Base-by-base conservation (phyloP, 1,140 invertebrate species). In the Amphibalanus amphitrite region DNA sequence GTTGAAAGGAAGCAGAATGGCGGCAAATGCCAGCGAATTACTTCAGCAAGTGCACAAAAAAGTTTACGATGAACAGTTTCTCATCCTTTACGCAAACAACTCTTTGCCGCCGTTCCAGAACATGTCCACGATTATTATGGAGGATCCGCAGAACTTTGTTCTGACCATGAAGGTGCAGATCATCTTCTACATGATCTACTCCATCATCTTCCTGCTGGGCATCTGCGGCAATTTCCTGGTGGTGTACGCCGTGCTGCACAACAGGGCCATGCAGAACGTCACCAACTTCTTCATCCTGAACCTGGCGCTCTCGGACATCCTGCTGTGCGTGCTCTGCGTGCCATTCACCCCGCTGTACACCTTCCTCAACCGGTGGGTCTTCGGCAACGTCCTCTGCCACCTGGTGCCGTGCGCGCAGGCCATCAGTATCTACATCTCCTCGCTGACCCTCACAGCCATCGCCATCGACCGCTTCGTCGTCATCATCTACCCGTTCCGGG, bases 231-330 rank as follows among this genome's bases (percentile, higher is more conserved):
- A 98, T 80, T 87, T 89, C 0, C 81, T 98, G 4, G 95, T 98
- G 38, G 92, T 91, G 77, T 95, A 90, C 80, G 93, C 96, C 0
- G 94, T 98, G 0, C 84, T 90, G 0, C 84, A 90, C 17, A 97
- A 97, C 79, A 87, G 88, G 69, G 87, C 90, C 64, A 98, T 98
- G 95, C 95, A 96, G 79, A 97, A 95, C 0, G 96, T 98, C 0
- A 98, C 96, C 25, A 98, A 98, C 80, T 87, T 95, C 67, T 98
- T 98, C 81, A 98, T 98, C 75, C 92, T 92, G 28, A 98, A 98
- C 80, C 81, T 98, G 71, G 96, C 95, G 0, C 82, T 98, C 23
- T 94, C 93, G 25, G 96, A 98, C 79, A 92, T 98, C 70, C 79
- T 98, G 20, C 84, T 98, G 69, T 97, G 95, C 78, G 83, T 91